Evolutionary conservation across 2,113 vertebrate genomes (phyloP).

Genomic region (Alexandromys fortis): DNA sequence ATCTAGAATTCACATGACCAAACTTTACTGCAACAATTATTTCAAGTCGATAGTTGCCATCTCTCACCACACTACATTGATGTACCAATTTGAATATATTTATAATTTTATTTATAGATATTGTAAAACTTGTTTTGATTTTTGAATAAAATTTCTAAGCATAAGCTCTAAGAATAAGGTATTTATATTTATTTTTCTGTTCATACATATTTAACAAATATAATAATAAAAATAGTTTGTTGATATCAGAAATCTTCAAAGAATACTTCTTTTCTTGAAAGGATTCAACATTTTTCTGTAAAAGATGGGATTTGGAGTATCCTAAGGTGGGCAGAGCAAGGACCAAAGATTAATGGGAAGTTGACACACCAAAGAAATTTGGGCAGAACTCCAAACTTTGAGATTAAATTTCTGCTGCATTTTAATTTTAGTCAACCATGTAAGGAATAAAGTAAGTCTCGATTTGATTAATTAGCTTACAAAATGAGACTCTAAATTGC

Average conservation of each 20-base stretch:
- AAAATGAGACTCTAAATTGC: not conserved
- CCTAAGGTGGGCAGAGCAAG: not conserved
- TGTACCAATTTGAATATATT: slow-evolving; percentile 26
- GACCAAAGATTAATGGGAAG: not conserved
- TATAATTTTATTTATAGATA: slow-evolving; percentile 28
- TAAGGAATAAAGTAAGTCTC: not conserved
- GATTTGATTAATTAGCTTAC: not conserved
- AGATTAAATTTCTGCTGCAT: not conserved
- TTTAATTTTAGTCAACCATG: not conserved
- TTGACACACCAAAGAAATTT: not conserved
- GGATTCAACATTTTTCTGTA: not conserved
- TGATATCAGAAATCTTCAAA: not conserved
- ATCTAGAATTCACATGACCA: not conserved
- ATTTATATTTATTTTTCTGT: slow-evolving; percentile 36
- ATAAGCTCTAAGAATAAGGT: slow-evolving; percentile 32
- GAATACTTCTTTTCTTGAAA: not conserved
- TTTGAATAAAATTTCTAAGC: not conserved
- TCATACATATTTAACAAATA: slow-evolving; percentile 44
- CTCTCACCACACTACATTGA: not conserved
- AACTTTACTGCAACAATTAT: not conserved
- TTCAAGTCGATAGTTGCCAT: not conserved
- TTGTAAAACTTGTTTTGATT: slow-evolving; percentile 33
- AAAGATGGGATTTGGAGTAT: not conserved
- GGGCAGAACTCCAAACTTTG: not conserved
- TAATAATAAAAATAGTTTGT: slow-evolving; percentile 52